phyloP scores from a whole-genome alignment of 2,113 vertebrate species.

The Aphelocoma coerulescens region DNA sequence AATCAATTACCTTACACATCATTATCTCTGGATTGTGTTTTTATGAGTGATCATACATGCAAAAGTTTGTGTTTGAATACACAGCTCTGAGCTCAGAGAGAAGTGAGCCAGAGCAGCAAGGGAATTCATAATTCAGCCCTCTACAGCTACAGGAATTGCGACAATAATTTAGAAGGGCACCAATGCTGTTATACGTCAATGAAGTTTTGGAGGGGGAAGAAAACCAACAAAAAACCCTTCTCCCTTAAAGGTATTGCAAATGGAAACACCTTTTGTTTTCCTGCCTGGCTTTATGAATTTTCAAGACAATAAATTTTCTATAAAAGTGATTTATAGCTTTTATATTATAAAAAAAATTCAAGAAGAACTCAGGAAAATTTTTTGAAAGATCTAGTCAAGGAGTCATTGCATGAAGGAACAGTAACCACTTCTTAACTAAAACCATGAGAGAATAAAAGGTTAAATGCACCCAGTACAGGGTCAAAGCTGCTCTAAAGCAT shows the following conservation, averaged over 20 bases:
- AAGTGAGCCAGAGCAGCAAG: not conserved
- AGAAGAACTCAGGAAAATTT: not conserved
- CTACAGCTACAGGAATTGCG: not conserved
- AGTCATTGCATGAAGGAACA: not conserved
- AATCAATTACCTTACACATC: not conserved
- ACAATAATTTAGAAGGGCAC: not conserved
- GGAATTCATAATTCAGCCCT: not conserved
- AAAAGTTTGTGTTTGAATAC: not conserved
- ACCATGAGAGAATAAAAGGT: not conserved
- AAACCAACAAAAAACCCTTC: fast-evolving
- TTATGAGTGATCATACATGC: not conserved
- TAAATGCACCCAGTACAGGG: not conserved
- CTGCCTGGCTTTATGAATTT: not conserved
- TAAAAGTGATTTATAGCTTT: not conserved
- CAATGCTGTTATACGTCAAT: not conserved
- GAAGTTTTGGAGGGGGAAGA: not conserved
- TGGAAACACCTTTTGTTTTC: not conserved
- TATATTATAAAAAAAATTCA: not conserved
- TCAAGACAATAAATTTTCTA: not conserved
- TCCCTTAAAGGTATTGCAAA: not conserved
- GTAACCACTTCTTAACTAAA: not conserved
- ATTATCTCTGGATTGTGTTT: not conserved
- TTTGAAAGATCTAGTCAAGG: not conserved
- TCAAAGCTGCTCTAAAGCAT: not conserved
- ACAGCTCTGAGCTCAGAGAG: not conserved